Conservation (phyloP, 2,113 vertebrate species). For the Rhineura floridana region DNA sequence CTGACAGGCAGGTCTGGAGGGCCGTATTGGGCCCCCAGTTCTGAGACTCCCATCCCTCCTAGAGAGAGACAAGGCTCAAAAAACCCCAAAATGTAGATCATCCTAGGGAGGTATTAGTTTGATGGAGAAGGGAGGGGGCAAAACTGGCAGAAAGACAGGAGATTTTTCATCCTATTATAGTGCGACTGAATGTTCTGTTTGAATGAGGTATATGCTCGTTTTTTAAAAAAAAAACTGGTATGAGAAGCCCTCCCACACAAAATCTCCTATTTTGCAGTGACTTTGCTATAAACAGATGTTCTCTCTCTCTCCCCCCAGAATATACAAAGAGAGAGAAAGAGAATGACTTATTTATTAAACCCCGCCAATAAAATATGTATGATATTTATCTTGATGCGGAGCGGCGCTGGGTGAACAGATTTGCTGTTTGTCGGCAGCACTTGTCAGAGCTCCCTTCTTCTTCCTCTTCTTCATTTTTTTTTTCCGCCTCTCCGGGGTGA, state of each 20-base stretch:
- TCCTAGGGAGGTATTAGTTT: neutral
- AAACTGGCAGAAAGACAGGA: neutral
- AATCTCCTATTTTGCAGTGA: neutral
- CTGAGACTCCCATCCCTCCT: neutral
- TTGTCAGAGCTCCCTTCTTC: neutral
- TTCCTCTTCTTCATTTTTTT: neutral
- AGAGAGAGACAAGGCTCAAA: neutral
- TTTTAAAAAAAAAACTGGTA: neutral
- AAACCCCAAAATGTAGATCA: neutral
- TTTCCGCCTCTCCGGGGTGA: neutral
- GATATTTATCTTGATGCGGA: conserved; percentile 18
- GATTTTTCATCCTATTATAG: neutral
- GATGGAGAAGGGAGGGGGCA: neutral
- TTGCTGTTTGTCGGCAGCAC: neutral
- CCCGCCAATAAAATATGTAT: conserved; percentile 15
- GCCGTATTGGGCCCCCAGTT: no score
- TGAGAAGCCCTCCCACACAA: neutral
- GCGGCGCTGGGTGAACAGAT: neutral
- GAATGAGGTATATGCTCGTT: no score
- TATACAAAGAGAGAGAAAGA: no score
- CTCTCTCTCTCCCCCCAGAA: neutral
- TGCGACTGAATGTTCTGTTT: no score
- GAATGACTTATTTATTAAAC: conserved; percentile 30
- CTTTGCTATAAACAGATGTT: neutral
- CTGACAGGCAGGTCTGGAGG: no score